Base-by-base conservation (phyloP, 1,140 invertebrate species). In the Drosophila erecta region DNA sequence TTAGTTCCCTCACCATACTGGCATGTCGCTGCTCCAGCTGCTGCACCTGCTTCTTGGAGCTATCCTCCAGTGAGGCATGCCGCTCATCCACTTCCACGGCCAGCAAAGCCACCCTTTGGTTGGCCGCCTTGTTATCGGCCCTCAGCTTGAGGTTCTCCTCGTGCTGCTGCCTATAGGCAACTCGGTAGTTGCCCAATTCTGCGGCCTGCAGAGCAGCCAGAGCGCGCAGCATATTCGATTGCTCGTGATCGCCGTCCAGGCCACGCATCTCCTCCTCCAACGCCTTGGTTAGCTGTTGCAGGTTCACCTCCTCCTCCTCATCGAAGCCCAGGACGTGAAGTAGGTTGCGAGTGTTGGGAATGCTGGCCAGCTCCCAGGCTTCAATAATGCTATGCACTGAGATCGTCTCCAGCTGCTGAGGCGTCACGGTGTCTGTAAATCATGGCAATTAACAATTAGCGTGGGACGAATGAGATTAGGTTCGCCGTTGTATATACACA, bases 71-170 rank as follows among this genome's bases (percentile, higher is more conserved):
- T 41, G 95, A 94, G 0, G 94, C 93, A 91, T 98, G 97, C 78
- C 96, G 95, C 54, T 98, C 98, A 90, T 98, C 97, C 2, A 98
- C 96, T 92, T 98, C 97, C 62, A 96, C 95, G 2, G 97, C 97
- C 20, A 98, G 92, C 37, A 97, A 79, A 7, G 95, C 94, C 0
- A 96, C 96, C 65, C 97, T 93, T 33, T 95, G 94, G 79, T 98
- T 98, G 0, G 97, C 97, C 77, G 97, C 96, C 10, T 93, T 92
- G 10, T 98, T 93, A 85, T 98, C 96, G 1, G 93, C 91, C 47
- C 95, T 94, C 15, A 98, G 91, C 91, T 98, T 97, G 46, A 96
- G 95, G 76, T 95, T 94, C 80, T 95, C 97, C 55, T 93, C 94
- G 37, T 93, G 93, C 60, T 96, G 92, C 70, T 96, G 95, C 61